Evolutionary conservation across 2,888 invertebrate species (phyloP), one percentile per base, ranked within the genome.

Genomic region (Morpho helenor): DNA sequence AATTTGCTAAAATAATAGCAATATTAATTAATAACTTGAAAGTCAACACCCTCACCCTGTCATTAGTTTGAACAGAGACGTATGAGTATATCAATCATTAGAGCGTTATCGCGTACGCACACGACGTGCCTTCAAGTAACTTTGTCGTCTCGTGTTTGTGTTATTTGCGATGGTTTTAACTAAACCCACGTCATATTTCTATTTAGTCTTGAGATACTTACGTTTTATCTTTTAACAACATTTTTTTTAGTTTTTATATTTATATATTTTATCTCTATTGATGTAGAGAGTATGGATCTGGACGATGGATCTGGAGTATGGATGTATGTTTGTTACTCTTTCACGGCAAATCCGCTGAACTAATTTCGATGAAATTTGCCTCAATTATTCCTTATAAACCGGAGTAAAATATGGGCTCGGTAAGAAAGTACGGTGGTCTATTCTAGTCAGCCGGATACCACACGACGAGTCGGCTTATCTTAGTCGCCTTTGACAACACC

Each of bases 21-120:
- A 79, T 83, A 87, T 87, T 88, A 89, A 89, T 89, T 89, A 89
- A 84, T 87, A 86, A 87, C 86, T 85, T 79, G 79, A 82, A 87
- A 89, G 87, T 88, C 86, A 89, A 87, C 87, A 85, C 78, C 79
- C 82, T 82, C 80, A 77, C 82, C 85, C 86, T 84, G 85, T 87
- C 89, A 87, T 87, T 86, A 87, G 85, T 86, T 84, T 76, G 77
- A 81, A 79, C 79, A 76, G 80, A 83, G 87, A 80, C 80, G 79
- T 81, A 77, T 75, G 81, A 82, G 85, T 80, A 84, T 84, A 88
- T 89, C 87, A 89, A 89, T 89, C 89, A 89, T 85, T 84, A 84
- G 77, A 77, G 72, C 77, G 77, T 84, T 88, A 88, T 88, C 88
- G 80, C 74, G 69, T 68, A 64, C 74, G 69, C 80, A 80, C 87